Conservation (phyloP, 2,888 invertebrate genomes). For the Siphlonurus alternatus region DNA sequence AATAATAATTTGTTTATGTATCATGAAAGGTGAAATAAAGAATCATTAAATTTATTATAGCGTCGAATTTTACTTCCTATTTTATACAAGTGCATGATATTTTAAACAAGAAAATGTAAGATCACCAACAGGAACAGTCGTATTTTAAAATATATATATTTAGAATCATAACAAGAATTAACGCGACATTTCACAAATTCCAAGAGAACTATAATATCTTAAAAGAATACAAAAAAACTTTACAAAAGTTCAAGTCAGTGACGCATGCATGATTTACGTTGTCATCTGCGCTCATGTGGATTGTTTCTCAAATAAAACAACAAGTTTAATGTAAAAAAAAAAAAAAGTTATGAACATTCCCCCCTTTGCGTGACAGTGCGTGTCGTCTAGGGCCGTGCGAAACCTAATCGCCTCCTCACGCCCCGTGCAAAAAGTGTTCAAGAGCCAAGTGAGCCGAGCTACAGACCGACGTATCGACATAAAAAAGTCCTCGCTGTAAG, state of each 20-base stretch:
- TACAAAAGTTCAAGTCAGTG: not conserved
- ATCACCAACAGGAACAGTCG: not conserved
- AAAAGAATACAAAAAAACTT: not conserved
- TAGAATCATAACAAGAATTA: not conserved
- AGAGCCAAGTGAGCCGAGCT: too few species aligned
- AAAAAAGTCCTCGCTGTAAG: too few species aligned
- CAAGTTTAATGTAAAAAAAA: not conserved
- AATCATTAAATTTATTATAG: too few species aligned
- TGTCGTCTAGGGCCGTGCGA: not conserved
- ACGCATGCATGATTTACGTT: not conserved
- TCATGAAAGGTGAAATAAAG: too few species aligned
- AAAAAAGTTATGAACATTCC: not conserved
- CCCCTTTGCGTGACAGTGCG: not conserved
- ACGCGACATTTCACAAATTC: not conserved
- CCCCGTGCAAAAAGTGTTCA: not conserved
- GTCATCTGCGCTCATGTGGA: not conserved
- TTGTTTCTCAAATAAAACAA: not conserved
- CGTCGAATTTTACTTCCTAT: too few species aligned
- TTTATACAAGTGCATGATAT: too few species aligned
- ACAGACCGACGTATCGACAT: too few species aligned
- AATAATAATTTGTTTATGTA: too few species aligned
- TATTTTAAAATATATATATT: not conserved
- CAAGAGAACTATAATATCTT: not conserved
- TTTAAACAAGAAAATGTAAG: too few species aligned
- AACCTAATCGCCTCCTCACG: not conserved